Base-by-base conservation (phyloP, 2,888 invertebrate genomes). In the Ditula angustiorana region DNA sequence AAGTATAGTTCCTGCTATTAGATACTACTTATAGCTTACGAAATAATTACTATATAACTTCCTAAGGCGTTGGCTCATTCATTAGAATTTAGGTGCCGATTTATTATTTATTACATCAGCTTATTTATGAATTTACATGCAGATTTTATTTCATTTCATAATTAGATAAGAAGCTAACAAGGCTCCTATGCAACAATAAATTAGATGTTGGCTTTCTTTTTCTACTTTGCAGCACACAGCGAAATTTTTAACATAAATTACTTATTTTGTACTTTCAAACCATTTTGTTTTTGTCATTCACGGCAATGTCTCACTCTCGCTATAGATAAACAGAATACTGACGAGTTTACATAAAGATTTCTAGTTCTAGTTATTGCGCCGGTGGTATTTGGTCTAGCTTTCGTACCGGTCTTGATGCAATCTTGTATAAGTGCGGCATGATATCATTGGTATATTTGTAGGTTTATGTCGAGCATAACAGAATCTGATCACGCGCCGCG, bases 361-460 rank as follows among this genome's bases (percentile, higher is more conserved):
- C 63, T 63, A 58, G 57, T 57, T 58, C 24, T 41, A 16, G 53
- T 41, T 33, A 53, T 24, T 33, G 24, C 21, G 24, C n/a, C 23
- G 11, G 41, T 5, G 49, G 49, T 57, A 52, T 63, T 52, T 58
- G 50, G 33, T 58, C 57, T 63, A 58, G 52, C 57, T 63, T 63
- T 63, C 63, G 50, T 63, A 63, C 57, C 57, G 57, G 63, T 63
- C 62, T 33, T 58, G 47, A 47, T 61, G 63, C 57, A 63, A 63
- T 63, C 63, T 58, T 63, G 63, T 57, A 47, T 50, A 53, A 58
- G 57, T 52, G 52, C 50, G 50, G 50, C 28, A 60, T 58, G 63
- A 63, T 63, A 63, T 63, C 52, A 63, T 62, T 50, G 63, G 41
- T 41, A 41, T 16, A 5, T 41, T 19, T 7, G 57, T 44, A 58